phyloP scores from a whole-genome alignment of 1,140 invertebrate genomes.

The Zaprionus vittiger region DNA sequence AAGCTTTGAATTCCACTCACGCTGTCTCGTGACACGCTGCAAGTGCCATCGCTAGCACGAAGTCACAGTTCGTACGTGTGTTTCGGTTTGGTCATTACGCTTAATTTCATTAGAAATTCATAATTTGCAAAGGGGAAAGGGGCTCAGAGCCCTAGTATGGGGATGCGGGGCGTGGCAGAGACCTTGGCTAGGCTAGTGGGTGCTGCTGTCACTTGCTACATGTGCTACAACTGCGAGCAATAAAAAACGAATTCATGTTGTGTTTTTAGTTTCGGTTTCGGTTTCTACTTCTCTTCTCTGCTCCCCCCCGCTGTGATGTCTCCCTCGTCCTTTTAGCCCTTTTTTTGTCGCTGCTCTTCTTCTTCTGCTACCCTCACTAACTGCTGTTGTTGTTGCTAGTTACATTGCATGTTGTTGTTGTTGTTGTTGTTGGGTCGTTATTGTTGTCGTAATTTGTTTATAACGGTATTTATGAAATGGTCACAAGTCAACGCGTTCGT shows the following conservation, averaged over 20 bases:
- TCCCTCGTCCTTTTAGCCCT: constrained; percentile 33
- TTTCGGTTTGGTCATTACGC: constrained; percentile 41
- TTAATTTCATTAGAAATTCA: constrained; percentile 83
- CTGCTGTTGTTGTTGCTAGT: constrained; percentile 38
- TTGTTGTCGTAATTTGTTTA: constrained; percentile 82
- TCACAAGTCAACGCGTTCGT: constrained; percentile 80
- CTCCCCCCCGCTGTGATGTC: constrained; percentile 26
- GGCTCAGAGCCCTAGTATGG: background rate
- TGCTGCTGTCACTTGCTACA: constrained; percentile 59
- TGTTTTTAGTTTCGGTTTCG: constrained; percentile 15
- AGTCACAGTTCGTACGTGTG: background rate
- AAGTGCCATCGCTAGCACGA: background rate
- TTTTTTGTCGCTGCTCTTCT: constrained; percentile 28
- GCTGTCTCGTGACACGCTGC: background rate
- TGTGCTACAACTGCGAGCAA: constrained; percentile 77
- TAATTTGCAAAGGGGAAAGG: constrained; percentile 58
- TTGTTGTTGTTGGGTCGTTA: constrained; percentile 59
- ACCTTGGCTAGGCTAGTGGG: constrained; percentile 7
- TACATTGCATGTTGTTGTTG: constrained; percentile 46
- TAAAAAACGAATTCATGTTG: constrained; percentile 73
- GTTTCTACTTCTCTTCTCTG: background rate
- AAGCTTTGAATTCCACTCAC: too few relatives aligned
- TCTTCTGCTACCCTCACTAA: too few relatives aligned
- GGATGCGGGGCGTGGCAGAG: constrained; percentile 3
- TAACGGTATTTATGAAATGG: constrained; percentile 83